Evolutionary conservation across 2,113 vertebrate genomes (phyloP).

Genomic region (Petaurus breviceps): DNA sequence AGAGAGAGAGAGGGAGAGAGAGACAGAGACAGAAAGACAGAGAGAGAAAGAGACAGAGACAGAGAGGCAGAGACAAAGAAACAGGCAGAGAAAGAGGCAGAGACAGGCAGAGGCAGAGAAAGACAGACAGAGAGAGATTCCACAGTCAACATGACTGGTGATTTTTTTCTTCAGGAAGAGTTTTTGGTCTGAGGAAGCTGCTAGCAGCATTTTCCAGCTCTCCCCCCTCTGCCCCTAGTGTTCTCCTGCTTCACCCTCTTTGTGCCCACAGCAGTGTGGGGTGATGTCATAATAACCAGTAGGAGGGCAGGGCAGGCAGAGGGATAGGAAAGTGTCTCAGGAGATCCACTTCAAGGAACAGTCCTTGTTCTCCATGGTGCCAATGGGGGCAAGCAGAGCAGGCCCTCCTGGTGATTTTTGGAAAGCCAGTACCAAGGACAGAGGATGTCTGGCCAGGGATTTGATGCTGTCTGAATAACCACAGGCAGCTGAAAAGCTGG

Average conservation of each 20-base stretch:
- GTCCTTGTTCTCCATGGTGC: constrained; percentile 64
- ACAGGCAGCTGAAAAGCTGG: constrained; percentile 39
- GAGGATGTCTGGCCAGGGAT: constrained; percentile 76
- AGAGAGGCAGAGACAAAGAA: background rate
- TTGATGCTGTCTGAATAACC: constrained; percentile 60
- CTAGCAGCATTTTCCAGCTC: background rate
- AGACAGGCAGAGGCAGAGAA: background rate
- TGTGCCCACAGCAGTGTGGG: constrained; percentile 48
- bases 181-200: constrained; percentile 3
- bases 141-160: background rate
- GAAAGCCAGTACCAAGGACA: constrained; percentile 85
- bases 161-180: background rate
- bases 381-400: constrained; percentile 18
- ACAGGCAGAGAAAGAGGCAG: background rate
- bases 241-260: constrained; percentile 24
- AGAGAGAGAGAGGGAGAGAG: too few relatives aligned
- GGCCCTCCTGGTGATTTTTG: constrained; percentile 36
- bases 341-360: constrained; percentile 78
- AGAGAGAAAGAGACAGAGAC: background rate
- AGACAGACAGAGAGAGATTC: background rate
- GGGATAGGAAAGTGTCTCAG: constrained; percentile 66
- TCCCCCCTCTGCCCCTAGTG: background rate
- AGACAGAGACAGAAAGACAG: background rate
- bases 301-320: constrained; percentile 69
- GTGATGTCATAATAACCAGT: constrained; percentile 72